Evolutionary conservation across 2,113 vertebrate genomes (phyloP).

Genomic region (Prinia subflava): DNA sequence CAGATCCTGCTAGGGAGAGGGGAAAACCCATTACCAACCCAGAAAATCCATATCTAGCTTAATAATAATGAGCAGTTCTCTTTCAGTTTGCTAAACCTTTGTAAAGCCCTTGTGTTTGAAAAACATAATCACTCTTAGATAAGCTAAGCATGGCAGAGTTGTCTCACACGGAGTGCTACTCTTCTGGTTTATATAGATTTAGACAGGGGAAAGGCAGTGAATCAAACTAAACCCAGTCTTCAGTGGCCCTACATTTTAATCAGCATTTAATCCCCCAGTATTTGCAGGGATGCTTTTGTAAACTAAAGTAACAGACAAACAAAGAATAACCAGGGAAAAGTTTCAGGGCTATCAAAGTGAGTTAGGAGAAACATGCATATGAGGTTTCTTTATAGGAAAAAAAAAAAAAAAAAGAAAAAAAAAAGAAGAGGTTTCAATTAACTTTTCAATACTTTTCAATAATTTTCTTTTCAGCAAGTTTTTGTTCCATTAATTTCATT

Average conservation of each 20-base stretch:
- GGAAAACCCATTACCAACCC: background rate
- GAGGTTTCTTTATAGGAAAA: background rate
- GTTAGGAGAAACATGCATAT: background rate
- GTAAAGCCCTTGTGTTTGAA: background rate
- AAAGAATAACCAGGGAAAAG: background rate
- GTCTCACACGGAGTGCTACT: background rate
- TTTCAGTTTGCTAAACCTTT: background rate
- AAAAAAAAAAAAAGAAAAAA: background rate
- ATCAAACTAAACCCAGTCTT: background rate
- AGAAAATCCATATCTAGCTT: background rate
- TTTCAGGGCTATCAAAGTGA: too few species aligned
- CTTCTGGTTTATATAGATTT: background rate
- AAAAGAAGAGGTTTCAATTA: background rate
- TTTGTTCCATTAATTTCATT: background rate
- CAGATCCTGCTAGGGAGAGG: background rate
- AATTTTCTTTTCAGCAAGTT: background rate
- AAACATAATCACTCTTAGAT: background rate
- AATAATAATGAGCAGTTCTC: background rate
- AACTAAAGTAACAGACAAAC: background rate
- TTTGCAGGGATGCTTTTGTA: background rate
- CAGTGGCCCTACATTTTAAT: background rate
- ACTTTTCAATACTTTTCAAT: background rate
- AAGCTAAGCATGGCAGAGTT: background rate
- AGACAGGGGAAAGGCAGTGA: background rate
- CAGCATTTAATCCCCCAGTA: background rate